Evolutionary conservation across 2,113 vertebrate species (phyloP).

Genomic region (Coryphaenoides rupestris): DNA sequence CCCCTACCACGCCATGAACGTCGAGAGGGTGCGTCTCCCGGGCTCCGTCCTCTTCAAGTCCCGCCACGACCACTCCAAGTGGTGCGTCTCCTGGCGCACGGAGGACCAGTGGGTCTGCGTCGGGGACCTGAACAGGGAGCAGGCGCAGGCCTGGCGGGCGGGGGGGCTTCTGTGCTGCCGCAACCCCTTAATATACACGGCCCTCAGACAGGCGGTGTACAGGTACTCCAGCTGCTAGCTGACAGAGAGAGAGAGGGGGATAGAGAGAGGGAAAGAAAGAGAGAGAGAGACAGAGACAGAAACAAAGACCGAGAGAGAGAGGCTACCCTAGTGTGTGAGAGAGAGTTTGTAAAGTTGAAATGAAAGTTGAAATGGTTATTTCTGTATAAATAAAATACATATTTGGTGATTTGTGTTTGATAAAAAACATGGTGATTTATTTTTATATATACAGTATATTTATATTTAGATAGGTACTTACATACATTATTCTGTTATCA

Average conservation of each 20-base stretch:
- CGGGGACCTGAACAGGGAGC: conserved; percentile 86
- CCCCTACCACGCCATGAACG: conserved; percentile 80
- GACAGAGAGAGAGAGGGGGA: no score
- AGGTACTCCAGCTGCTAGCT: conserved; percentile 73
- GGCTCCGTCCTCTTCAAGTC: conserved; percentile 70
- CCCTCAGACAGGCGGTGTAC: conserved; percentile 74
- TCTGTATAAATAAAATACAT: no score
- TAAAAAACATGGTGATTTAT: no score
- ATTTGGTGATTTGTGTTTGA: no score
- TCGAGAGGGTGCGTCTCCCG: conserved; percentile 68
- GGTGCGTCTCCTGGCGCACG: conserved; percentile 76
- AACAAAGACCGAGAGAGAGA: no score
- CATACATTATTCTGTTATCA: no score
- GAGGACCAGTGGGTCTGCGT: conserved; percentile 80
- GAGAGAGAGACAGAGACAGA: background rate
- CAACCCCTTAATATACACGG: conserved; percentile 76
- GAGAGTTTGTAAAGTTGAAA: no score
- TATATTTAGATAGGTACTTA: no score
- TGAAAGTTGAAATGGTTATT: no score
- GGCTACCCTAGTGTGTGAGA: no score
- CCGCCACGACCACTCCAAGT: conserved; percentile 87
- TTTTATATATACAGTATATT: no score
- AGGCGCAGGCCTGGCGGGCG: conserved; percentile 76
- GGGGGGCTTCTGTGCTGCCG: conserved; percentile 85
- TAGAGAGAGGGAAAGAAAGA: background rate